Base-by-base conservation (phyloP, 92 coral and sea anemone genomes). In the Umimayanthus kanabou region DNA sequence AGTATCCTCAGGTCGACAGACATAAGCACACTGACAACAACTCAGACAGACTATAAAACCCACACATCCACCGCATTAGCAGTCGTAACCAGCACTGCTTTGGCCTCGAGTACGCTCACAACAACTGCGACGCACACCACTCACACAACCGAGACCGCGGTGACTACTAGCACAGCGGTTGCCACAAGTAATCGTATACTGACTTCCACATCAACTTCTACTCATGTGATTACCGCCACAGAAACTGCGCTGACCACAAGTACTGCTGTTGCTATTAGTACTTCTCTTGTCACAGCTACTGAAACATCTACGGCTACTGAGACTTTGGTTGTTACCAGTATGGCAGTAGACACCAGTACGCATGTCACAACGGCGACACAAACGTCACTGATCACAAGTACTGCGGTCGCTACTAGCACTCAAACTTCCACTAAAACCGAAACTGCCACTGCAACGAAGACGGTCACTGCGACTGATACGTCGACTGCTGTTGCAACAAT, bases 231-330 rank as follows among this genome's bases (percentile, higher is more conserved):
- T 9, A 82, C 86, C n/a, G 50, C 75, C 29, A 81, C 85, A 30
- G 53, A 81, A 61, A 81, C 85, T 37, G 73, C 85, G 85, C 74
- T 81, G 85, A 16, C 85, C 20, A 82, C 86, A 82, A 67, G 77
- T 66, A 82, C 86, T 23, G 77, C 86, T 9, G 64, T 82, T 30
- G 42, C 73, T 20, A 82, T 64, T 26, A 82, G 86, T 43, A 82
- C 86, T 6, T 28, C 57, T 6, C 4, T 67, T 45, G 76, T 45
- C 18, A 39, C 86, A 1, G 28, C 58, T 40, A 82, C 86, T 2
- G 61, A 82, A 82, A 82, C 85, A 0, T 43, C 57, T 14, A 77
- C 82, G 40, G 82, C 82, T 10, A 49, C 58, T 25, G 23, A 45
- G 22, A 78, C 82, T 40, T 10, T 39, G 3, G 14, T 42, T 61